Conservation (phyloP, 2,113 vertebrate genomes). For the Ellobius talpinus region DNA sequence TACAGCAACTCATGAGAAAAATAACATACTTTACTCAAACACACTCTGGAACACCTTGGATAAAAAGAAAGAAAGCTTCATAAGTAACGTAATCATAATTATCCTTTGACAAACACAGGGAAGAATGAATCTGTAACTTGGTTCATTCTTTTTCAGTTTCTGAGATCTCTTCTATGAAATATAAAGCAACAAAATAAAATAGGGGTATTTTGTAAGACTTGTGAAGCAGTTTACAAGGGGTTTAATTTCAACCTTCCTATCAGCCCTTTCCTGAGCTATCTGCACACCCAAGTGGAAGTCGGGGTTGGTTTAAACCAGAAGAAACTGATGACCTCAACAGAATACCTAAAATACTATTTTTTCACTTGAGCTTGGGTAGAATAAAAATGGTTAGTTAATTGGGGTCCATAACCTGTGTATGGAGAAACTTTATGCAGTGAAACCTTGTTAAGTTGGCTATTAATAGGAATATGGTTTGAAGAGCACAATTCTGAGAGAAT, state of each 20-base stretch:
- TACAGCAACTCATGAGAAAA: neutral
- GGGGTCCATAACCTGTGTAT: neutral
- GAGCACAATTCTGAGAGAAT: neutral
- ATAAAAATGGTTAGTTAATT: conserved; percentile 56
- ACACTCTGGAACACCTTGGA: neutral
- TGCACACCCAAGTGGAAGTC: conserved; percentile 57
- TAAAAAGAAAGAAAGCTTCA: conserved; percentile 46
- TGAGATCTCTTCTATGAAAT: conserved; percentile 65
- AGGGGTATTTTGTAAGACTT: conserved; percentile 48
- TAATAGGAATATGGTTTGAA: neutral
- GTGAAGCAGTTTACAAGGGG: conserved; percentile 66
- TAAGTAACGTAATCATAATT: conserved; percentile 45
- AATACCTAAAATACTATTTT: conserved; percentile 51
- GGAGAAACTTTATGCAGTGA: conserved; percentile 1
- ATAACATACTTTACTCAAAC: neutral
- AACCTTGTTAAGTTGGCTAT: neutral
- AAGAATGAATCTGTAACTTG: neutral
- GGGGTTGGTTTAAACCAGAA: conserved; percentile 68
- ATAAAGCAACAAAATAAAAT: conserved; percentile 67
- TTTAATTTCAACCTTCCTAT: conserved; percentile 78
- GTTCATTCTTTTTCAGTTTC: conserved; percentile 19
- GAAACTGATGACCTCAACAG: conserved; percentile 60
- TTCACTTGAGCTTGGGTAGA: conserved; percentile 61
- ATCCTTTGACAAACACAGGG: conserved; percentile 2
- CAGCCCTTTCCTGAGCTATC: conserved; percentile 66